phyloP scores from a whole-genome alignment of 2,888 invertebrate species.

The Patella pellucida region DNA sequence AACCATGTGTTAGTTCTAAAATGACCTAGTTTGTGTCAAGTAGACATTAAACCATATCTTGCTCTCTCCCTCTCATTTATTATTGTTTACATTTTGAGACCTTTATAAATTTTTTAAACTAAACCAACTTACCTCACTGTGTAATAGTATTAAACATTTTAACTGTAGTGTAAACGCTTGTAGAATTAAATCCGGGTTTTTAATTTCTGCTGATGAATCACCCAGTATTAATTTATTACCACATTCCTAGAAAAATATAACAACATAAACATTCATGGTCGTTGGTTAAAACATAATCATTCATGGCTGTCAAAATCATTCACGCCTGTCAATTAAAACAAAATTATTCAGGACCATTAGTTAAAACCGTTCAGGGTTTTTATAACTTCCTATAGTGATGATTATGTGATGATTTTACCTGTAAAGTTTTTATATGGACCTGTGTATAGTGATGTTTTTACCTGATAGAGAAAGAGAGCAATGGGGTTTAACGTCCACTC shows the following conservation, averaged over 20 bases:
- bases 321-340: too few species aligned
- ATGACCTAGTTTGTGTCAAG: not conserved
- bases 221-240: not conserved
- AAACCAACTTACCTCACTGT: constrained; percentile 24
- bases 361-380: too few species aligned
- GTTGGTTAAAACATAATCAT: too few species aligned
- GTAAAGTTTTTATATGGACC: too few species aligned
- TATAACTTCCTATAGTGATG: too few species aligned
- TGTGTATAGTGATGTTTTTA: constrained; percentile 13
- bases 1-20: not conserved
- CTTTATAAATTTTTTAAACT: too few species aligned
- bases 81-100: too few species aligned
- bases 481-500: too few species aligned
- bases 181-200: constrained; percentile 28
- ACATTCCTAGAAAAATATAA: constrained; percentile 6
- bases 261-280: not conserved
- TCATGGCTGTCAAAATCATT: too few species aligned
- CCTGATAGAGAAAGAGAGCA: too few species aligned
- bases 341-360: too few species aligned
- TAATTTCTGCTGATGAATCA: not conserved
- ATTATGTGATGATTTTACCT: too few species aligned
- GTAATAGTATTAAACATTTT: constrained; percentile 33
- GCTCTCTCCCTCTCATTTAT: not conserved
- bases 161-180: constrained; percentile 36
- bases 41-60: constrained; percentile 1